Evolutionary conservation across 2,888 invertebrate species (phyloP).

Genomic region (Callosobruchus maculatus): DNA sequence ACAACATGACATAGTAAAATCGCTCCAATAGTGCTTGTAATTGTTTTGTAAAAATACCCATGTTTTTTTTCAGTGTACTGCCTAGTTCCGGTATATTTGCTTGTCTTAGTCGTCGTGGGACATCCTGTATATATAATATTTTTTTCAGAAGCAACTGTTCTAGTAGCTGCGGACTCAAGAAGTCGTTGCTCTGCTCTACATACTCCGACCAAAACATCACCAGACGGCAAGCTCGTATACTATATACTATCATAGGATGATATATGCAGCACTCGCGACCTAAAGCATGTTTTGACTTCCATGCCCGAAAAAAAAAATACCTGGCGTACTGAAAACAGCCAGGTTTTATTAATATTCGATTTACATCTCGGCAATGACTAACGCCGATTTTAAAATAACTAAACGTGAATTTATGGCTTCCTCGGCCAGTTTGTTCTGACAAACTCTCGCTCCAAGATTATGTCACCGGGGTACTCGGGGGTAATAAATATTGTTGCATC

Average conservation of each 20-base stretch:
- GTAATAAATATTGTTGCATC: conserved; percentile 29
- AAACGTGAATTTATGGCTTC: background rate
- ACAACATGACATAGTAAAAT: too few relatives aligned
- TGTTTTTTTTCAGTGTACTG: too few relatives aligned
- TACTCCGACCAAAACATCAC: background rate
- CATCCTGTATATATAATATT: too few relatives aligned
- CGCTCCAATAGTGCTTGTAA: too few relatives aligned
- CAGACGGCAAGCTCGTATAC: background rate
- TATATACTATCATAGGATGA: background rate
- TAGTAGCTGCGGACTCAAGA: background rate
- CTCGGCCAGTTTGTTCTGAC: background rate
- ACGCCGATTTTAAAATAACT: background rate
- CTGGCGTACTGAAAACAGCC: background rate
- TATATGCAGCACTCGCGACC: background rate
- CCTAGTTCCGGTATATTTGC: too few relatives aligned
- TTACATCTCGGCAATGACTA: background rate
- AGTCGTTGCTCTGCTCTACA: background rate
- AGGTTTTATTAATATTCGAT: background rate
- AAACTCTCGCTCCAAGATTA: background rate
- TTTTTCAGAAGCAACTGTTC: too few relatives aligned
- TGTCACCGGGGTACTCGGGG: background rate
- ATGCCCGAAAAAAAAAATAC: background rate
- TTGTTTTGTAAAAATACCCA: too few relatives aligned
- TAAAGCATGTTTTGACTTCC: background rate
- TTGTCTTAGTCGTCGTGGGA: too few relatives aligned